A percentile compares a stretch with the other conserved stretches of the same genome.
These are phyloP conservation scores for Hirtodrosophila alboralis DNA, from an alignment of 2,888 invertebrate genomes.

Conservation along the genomic window DNA sequence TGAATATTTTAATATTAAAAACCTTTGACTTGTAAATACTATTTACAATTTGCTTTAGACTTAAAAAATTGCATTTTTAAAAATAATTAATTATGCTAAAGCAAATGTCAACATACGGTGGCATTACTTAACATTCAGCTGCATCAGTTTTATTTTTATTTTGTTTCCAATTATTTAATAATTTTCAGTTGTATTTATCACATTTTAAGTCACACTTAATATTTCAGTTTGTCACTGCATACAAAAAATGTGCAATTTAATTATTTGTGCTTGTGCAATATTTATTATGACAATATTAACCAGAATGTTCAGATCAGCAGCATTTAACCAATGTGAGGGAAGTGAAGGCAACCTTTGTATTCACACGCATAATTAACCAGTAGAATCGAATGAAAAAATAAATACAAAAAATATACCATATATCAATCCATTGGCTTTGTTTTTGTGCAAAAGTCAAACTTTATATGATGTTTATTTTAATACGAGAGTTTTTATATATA, in stretches of 20 bases:
- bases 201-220: constrained; percentile 55
- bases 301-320: constrained; percentile 26
- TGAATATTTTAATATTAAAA: not conserved
- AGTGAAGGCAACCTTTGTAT: constrained; percentile 26
- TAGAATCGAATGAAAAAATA: constrained; percentile 28
- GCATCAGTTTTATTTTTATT: constrained; percentile 25
- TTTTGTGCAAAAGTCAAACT: not conserved
- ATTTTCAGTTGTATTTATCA: constrained; percentile 42
- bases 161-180: constrained; percentile 30
- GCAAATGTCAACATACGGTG: no score
- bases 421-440: constrained; percentile 15
- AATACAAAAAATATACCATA: constrained; percentile 15
- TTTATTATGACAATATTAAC: constrained; percentile 70
- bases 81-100: not conserved
- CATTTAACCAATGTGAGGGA: constrained; percentile 14
- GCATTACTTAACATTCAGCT: not conserved
- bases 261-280: constrained; percentile 55
- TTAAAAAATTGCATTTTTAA: constrained; percentile 8
- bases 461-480: not conserved
- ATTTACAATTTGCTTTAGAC: constrained; percentile 2
- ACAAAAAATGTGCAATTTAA: constrained; percentile 39
- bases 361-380: constrained; percentile 49
- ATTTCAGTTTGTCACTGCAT: constrained; percentile 50
- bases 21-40: constrained; percentile 11
- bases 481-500: not conserved